A percentile compares a stretch with the other conserved stretches of the same genome.
phyloP scores from a whole-genome alignment of 2,797 vertebrate genomes.

The Sphenopsis melanotis region DNA sequence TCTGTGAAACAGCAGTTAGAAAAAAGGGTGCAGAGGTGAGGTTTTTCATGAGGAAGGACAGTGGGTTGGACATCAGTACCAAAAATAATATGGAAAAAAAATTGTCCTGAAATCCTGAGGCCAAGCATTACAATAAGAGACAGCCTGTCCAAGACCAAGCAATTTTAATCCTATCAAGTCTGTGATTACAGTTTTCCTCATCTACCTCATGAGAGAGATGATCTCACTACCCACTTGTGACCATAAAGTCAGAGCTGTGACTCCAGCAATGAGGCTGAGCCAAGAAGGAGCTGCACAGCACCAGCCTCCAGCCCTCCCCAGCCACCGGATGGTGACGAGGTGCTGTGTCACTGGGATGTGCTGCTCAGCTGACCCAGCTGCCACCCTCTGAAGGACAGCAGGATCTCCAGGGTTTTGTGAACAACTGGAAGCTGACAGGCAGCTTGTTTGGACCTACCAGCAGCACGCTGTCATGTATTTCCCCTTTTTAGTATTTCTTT shows the following conservation, averaged over 20 bases:
- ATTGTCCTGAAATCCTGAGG: neutral
- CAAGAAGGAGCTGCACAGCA: neutral
- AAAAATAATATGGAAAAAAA: neutral
- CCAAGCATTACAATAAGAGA: neutral
- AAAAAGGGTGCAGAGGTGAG: neutral
- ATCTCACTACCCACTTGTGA: slow-evolving; percentile 49
- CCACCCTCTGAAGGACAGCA: neutral
- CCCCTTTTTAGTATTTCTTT: neutral
- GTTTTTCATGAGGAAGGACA: neutral
- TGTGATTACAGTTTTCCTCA: slow-evolving; percentile 40
- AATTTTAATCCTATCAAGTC: slow-evolving; percentile 10
- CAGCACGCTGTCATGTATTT: accelerated
- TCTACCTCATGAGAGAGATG: slow-evolving; percentile 19
- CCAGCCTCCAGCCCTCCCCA: neutral
- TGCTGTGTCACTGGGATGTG: neutral
- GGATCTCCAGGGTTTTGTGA: neutral
- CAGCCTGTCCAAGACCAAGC: neutral
- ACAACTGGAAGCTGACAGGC: neutral
- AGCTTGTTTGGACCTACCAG: neutral
- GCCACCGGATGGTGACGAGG: neutral
- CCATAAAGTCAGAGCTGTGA: slow-evolving; percentile 10
- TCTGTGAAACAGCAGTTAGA: neutral
- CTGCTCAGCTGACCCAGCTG: neutral
- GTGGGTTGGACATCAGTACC: neutral
- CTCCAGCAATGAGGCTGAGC: neutral